Percentiles rank a stretch among this genome's conserved stretches.
Evolutionary conservation across 2,113 vertebrate genomes (phyloP).

Genomic region (Cyprinus carpio): DNA sequence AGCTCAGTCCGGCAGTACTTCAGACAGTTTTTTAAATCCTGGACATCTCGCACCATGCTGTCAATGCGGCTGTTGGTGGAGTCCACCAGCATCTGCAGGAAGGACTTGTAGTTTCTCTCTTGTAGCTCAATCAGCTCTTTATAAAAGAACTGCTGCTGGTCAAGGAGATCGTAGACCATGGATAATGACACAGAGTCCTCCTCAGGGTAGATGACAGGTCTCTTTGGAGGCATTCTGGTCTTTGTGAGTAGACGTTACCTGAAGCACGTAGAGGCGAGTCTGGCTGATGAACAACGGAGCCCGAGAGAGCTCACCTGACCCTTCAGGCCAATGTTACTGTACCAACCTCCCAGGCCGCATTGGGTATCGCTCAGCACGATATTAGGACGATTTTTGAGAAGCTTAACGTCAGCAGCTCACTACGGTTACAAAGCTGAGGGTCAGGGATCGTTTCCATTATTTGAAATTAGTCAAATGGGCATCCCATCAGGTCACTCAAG

Average conservation of each 20-base stretch:
- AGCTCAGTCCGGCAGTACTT: constrained; percentile 65
- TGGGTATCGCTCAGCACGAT: constrained; percentile 12
- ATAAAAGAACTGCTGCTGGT: constrained; percentile 72
- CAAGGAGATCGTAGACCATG: constrained; percentile 70
- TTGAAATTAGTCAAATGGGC: neutral
- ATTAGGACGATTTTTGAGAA: constrained; percentile 25
- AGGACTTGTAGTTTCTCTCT: constrained; percentile 70
- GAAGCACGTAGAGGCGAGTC: neutral
- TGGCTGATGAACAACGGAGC: constrained; percentile 1
- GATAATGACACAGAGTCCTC: constrained; percentile 66
- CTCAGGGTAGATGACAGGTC: constrained; percentile 58
- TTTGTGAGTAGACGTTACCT: neutral
- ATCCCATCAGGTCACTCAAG: constrained; percentile 4
- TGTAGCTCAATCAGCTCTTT: constrained; percentile 72
- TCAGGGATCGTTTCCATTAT: constrained; percentile 37
- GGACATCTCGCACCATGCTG: constrained; percentile 69
- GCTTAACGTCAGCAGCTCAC: constrained; percentile 42
- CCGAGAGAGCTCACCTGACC: constrained; percentile 14
- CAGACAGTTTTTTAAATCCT: constrained; percentile 67
- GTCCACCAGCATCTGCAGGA: constrained; percentile 73
- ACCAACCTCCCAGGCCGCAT: constrained; percentile 36
- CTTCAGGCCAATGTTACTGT: constrained; percentile 24
- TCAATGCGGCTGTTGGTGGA: constrained; percentile 67
- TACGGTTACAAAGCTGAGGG: constrained; percentile 44
- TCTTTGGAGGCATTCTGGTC: constrained; percentile 67